A percentile compares a stretch with the other conserved stretches of the same genome.
Evolutionary conservation across 2,797 vertebrate species (phyloP).

Genomic region (Artibeus jamaicensis): DNA sequence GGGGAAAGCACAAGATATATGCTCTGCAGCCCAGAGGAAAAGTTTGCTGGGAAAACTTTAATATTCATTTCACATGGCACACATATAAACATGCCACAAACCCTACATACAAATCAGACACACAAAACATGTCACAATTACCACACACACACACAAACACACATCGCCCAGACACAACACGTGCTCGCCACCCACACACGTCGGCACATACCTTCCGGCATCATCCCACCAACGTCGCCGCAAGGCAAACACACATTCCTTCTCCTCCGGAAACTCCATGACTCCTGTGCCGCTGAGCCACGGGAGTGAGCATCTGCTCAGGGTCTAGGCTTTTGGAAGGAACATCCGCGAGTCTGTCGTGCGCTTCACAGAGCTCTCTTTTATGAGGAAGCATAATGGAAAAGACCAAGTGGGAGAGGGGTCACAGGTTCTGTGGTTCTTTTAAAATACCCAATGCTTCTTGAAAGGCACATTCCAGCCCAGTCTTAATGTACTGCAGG

Average conservation of each 20-base stretch:
- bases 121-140: neutral
- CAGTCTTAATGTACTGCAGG: neutral
- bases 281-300: neutral
- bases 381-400: neutral
- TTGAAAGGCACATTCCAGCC: neutral
- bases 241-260: neutral
- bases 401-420: neutral
- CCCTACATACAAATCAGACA: neutral
- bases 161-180: neutral
- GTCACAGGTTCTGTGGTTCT: neutral
- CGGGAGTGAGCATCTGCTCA: neutral
- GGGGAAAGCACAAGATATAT: slow-evolving; percentile 52
- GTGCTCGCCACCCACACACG: neutral
- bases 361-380: neutral
- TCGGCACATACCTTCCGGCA: neutral
- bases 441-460: neutral
- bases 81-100: neutral
- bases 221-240: neutral
- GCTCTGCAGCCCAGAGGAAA: neutral
- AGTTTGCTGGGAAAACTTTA: neutral
- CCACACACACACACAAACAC: neutral
- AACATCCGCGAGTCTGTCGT: neutral
- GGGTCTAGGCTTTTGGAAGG: neutral
- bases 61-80: neutral
- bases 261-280: neutral